Base-by-base conservation (phyloP, 2,888 invertebrate species). In the Apoderus coryli region DNA sequence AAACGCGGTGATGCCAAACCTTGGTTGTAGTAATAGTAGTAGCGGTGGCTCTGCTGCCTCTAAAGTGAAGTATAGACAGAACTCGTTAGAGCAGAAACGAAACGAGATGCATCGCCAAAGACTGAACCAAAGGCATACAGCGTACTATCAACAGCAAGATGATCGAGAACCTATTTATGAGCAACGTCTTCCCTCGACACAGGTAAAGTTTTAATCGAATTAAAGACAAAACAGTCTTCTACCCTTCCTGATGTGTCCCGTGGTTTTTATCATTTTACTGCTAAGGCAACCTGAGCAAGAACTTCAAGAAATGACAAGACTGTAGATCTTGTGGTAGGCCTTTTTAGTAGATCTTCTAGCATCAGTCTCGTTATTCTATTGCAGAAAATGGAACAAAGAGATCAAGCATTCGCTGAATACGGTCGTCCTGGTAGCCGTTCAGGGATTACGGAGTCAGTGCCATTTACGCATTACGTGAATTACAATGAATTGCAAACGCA, bases 401-500 rank as follows among this genome's bases (percentile, higher is more conserved):
- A 32, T n/a, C n/a, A n/a, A 27, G 34, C 34, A 14, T 63, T 59
- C 38, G 58, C 59, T 25, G 62, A 63, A 44, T 49, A 46, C 31
- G 60, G 60, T 31, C 47, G 66, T 36, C 67, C 67, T 6, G 67
- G 66, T n/a, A 65, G 64, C 44, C 53, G 67, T 35, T 60, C 60
- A 22, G 67, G 64, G 3, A 64, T 66, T 33, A 57, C 62, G 3
- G 67, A 67, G 34, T 5, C 34, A 13, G 60, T 61, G 33, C 60
- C 65, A 16, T 68, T 66, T 45, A 66, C 66, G 24, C 82, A 85
- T 53, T 84, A 84, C 54, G 80, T 80, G 40, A 85, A 85, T 57
- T 82, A 81, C 47, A 79, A 82, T 53, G 84, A 85, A 59, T 72
- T 85, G 47, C 81, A 82, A 57, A 78, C 76, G 48, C 81, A 82